Conservation (phyloP, 2,113 vertebrate species). For the Jacana jacana region DNA sequence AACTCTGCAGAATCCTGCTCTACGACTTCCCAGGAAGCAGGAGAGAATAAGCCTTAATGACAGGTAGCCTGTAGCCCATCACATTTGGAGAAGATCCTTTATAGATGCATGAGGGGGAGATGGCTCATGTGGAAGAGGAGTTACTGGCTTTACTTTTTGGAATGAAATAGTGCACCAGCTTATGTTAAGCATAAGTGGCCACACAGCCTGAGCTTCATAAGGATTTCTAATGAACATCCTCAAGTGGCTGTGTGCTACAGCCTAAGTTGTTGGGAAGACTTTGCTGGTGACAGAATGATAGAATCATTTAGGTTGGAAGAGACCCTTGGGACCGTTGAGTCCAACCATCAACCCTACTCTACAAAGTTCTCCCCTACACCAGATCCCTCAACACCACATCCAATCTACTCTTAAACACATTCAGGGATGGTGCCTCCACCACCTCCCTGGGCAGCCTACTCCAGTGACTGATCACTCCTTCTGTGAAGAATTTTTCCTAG, state of each 20-base stretch:
- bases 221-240: neutral
- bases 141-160: neutral
- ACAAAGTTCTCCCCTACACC: no score
- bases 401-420: no score
- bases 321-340: no score
- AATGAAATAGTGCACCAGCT: neutral
- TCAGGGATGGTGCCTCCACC: no score
- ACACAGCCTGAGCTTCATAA: neutral
- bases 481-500: no score
- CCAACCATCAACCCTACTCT: no score
- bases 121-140: fast-evolving
- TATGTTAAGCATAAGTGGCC: fast-evolving
- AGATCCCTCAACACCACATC: no score
- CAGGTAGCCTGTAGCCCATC: neutral
- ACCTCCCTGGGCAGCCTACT: no score
- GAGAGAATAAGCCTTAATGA: fast-evolving
- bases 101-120: fast-evolving
- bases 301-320: no score
- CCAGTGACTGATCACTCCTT: no score
- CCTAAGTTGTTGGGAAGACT: fast-evolving
- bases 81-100: neutral
- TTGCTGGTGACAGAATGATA: neutral
- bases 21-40: neutral
- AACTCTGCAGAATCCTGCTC: neutral
- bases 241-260: neutral